phyloP scores from a whole-genome alignment of 2,888 invertebrate species.

The Eristalis intricaria region DNA sequence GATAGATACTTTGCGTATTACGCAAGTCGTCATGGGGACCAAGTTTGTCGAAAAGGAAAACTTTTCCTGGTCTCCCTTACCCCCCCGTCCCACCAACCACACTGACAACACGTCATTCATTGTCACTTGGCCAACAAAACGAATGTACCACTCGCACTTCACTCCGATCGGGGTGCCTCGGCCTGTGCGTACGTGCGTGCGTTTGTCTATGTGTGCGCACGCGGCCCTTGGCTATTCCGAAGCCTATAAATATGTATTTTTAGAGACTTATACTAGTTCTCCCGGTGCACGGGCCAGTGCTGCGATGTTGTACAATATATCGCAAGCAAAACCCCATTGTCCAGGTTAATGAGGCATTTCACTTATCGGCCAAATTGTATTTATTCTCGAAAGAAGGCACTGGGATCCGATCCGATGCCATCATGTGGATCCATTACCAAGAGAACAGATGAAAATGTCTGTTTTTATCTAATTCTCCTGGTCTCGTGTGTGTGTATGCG shows the following conservation, averaged over 20 bases:
- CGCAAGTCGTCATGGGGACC: constrained; percentile 21
- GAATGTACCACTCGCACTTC: neutral
- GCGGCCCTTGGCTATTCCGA: constrained; percentile 2
- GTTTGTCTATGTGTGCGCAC: neutral
- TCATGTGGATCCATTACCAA: neutral
- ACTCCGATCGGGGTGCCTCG: too few relatives aligned
- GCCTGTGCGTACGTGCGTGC: neutral
- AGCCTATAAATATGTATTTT: constrained; percentile 21
- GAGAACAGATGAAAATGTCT: neutral
- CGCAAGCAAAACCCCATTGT: neutral
- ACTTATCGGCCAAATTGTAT: neutral
- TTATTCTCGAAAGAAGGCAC: neutral
- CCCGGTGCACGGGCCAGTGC: neutral
- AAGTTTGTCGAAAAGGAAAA: neutral
- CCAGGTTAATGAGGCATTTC: constrained; percentile 17
- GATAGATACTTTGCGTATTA: constrained; percentile 3
- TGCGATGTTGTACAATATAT: neutral
- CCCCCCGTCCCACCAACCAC: neutral
- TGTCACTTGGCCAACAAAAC: constrained; percentile 27
- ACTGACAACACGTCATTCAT: constrained; percentile 24
- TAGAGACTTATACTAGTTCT: neutral
- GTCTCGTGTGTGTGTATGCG: neutral
- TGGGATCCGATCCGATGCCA: neutral
- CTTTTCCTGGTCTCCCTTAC: neutral
- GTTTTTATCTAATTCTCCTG: neutral